Evolutionary conservation across 2,888 invertebrate species (phyloP).

Genomic region (Drosophila siamana): DNA sequence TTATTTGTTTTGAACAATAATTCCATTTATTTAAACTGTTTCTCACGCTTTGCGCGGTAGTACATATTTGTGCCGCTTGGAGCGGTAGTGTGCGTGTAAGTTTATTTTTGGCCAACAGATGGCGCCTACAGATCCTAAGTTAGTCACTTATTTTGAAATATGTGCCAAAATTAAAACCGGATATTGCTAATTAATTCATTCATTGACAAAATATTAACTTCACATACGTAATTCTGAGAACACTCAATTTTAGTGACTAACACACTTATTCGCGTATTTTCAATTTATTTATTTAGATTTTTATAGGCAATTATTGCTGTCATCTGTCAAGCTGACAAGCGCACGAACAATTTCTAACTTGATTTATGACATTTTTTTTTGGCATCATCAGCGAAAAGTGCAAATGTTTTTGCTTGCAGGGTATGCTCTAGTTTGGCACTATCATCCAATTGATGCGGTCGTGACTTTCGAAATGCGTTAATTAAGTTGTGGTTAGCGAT

Average conservation of each 20-base stretch:
- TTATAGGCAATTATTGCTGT: slow-evolving; percentile 1
- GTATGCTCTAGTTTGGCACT: background rate
- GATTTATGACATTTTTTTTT: slow-evolving; percentile 1
- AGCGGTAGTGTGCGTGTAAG: background rate
- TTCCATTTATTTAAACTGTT: background rate
- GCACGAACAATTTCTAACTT: slow-evolving; percentile 1
- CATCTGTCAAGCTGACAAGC: background rate
- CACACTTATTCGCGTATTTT: background rate
- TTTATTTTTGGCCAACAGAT: slow-evolving; percentile 6
- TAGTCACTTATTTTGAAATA: slow-evolving; percentile 12
- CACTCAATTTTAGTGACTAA: slow-evolving; percentile 17
- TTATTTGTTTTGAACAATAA: background rate
- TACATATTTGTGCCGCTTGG: background rate
- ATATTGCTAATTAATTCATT: slow-evolving; percentile 22
- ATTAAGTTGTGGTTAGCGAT: slow-evolving; percentile 33
- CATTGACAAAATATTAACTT: background rate
- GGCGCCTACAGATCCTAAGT: slow-evolving; percentile 29
- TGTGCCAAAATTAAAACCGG: slow-evolving; percentile 25
- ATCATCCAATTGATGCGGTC: background rate
- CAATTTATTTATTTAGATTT: slow-evolving; percentile 11
- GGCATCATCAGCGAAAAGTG: background rate
- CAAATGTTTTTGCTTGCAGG: background rate
- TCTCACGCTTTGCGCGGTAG: background rate
- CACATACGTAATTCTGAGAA: slow-evolving; percentile 25
- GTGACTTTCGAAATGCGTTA: background rate